Base-by-base conservation (phyloP, 1,140 invertebrate species). In the Lepidostoma basale region DNA sequence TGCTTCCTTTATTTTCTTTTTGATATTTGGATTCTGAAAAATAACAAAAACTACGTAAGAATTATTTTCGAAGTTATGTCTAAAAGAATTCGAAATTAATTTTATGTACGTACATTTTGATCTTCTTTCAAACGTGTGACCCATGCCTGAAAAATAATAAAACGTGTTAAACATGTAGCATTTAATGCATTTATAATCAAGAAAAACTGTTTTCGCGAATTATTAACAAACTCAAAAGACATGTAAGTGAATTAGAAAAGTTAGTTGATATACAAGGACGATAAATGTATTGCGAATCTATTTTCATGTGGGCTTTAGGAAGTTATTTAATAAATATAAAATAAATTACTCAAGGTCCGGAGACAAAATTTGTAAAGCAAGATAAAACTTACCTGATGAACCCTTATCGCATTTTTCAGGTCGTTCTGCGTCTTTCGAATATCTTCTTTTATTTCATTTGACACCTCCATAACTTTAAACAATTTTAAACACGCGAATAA, bases 381-480 rank as follows among this genome's bases (percentile, higher is more conserved):
- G 67, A 63, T 62, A 70, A 67, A 68, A 79, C 79, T 84, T 81
- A 88, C 88, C 86, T 89, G 87, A 83, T 89, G 88, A 80, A 87
- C 80, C 74, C 83, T 79, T 76, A 89, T 88, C 68, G 87, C 87
- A 77, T 85, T 85, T 84, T 86, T 88, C 76, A 89, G 80, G 73
- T 88, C 85, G 68, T 80, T 83, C 79, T 89, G 88, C 74, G 86
- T 85, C 73, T 80, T 79, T 45, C 84, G 77, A 76, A 89, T 88
- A 74, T 88, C 85, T 76, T 84, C 82, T 73, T 87, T 86, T 75
- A 89, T 81, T 75, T 85, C 82, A 76, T 86, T 87, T 47, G 86
- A 86, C 74, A 89, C 86, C 83, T 88, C 87, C 85, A 88, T 87
- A 65, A 75, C 58, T 60, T 20, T 47, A 45, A 14, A 40, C 30